Evolutionary conservation across 2,113 vertebrate species (phyloP), one percentile per base, ranked within the genome.

Genomic region (Prunella fulvescens): DNA sequence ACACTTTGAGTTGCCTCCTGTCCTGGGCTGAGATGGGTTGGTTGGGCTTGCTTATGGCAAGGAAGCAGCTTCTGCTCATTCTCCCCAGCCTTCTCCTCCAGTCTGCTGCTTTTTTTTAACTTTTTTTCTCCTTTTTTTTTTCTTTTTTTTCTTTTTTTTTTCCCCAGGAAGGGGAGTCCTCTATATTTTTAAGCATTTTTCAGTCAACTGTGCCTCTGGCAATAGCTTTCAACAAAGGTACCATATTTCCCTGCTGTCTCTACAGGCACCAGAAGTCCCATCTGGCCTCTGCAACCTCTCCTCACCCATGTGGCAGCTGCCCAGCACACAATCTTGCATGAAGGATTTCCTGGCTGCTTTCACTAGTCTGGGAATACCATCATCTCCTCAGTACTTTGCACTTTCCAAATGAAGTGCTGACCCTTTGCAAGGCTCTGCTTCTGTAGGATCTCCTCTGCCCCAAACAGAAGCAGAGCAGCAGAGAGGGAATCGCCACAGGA

Each of bases 281-380:
- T 39, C 24, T 60, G 47, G 18, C 25, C 29, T 51, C 51, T 39
- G 45, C 2, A 3, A 20, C 33, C 60, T 83, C 65, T 81, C 17
- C 47, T 61, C 24, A 19, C 16, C 17, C 19, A 12, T 2, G 23
- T 22, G 61, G 42, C 48, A 78, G 44, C 42, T 44, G 29, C 37
- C 56, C 62, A 54, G 73, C 11, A 18, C 12, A 24, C 0, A 0
- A 4, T 20, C 29, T 47, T 71, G 23, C 24, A 17, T 10, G 16
- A 45, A 79, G 53, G 42, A 3, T 10, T 69, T 58, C 40, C 57
- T 47, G 54, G 11, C 37, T 90, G 47, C 53, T 42, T 54, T 67
- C 78, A 33, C 19, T 15, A 28, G 3, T 22, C 62, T 58, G 58
- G 69, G 45, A 76, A 82, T 53, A 1, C 4, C 50, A 61, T 26